These are phyloP conservation scores for Aspidoscelis tigris DNA, from an alignment of 2,113 vertebrate genomes.

Conservation along the genomic window DNA sequence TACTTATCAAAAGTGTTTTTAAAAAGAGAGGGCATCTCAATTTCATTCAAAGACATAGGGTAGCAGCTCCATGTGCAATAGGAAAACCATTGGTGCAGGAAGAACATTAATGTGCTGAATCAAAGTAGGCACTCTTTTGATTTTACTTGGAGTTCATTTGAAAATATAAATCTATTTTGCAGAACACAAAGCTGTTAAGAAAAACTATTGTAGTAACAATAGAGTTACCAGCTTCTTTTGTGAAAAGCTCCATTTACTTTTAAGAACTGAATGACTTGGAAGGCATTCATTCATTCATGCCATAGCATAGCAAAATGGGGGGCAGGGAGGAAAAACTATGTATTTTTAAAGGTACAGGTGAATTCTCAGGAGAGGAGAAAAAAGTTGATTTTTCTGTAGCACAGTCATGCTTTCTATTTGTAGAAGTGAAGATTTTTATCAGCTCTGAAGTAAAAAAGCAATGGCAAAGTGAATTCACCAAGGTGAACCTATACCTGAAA, in stretches of 20 bases:
- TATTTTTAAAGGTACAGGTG: background rate
- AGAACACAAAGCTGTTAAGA: background rate
- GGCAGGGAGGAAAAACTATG: background rate
- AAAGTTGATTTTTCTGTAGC: background rate
- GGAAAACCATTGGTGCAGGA: background rate
- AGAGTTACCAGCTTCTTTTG: background rate
- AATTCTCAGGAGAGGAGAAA: background rate
- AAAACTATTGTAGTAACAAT: background rate
- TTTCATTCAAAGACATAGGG: too few species aligned
- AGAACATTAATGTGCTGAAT: background rate
- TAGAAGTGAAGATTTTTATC: background rate
- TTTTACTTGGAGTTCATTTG: background rate
- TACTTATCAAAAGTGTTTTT: too few species aligned
- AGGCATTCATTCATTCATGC: background rate
- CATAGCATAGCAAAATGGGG: background rate
- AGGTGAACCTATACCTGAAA: rapidly evolving
- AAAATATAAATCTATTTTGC: background rate
- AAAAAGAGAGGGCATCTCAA: too few species aligned
- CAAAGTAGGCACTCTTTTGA: background rate
- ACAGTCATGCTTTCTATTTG: background rate
- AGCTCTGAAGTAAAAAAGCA: background rate
- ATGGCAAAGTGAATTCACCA: background rate
- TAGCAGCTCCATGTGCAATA: too few species aligned
- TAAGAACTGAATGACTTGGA: background rate
- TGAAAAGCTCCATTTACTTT: background rate